Evolutionary conservation across 1,140 invertebrate species (phyloP), one percentile per base, ranked within the genome.

Genomic region (Mylabris phalerata): DNA sequence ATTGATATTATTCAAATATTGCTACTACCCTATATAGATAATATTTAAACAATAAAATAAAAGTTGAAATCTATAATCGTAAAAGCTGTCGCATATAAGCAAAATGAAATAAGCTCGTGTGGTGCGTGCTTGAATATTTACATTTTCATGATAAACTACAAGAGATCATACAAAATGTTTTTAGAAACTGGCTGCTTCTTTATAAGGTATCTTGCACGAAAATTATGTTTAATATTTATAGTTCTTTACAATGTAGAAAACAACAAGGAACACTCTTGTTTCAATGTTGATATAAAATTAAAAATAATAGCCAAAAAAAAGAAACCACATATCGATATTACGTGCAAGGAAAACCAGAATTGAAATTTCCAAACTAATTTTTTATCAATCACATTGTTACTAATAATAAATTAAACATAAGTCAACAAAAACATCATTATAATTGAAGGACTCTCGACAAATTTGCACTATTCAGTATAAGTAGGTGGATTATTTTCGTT

Each of bases 121-220:
- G 27, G 10, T 48, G 46, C 46, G 46, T 48, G 46, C 41, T 42
- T 54, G 27, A 54, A 54, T 54, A 54, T 54, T 43, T 44, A 54
- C 41, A 48, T 54, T 54, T 55, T 55, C 52, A 55, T 55, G 52
- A 55, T 44, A 55, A 55, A 55, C 10, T 55, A 55, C 52, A 46
- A 46, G 25, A 55, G 43, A 46, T 46, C 38, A 47, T 46, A 47
- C 44, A 40, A 55, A 55, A 55, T 45, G 26, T 38, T 47, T 55
- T 55, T 38, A 47, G 32, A 32, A 55, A 47, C 44, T 38, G 44
- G 44, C 43, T 55, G 32, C 43, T 43, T 43, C 51, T 44, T 54
- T 48, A 48, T 48, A 48, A 26, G 46, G 46, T 48, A 11, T 48
- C 46, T 10, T 25, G 24, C 25, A 50, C 48, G 27, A 50, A 50